Evolutionary conservation across 1,140 invertebrate species (phyloP).

Genomic region (Battus philenor): DNA sequence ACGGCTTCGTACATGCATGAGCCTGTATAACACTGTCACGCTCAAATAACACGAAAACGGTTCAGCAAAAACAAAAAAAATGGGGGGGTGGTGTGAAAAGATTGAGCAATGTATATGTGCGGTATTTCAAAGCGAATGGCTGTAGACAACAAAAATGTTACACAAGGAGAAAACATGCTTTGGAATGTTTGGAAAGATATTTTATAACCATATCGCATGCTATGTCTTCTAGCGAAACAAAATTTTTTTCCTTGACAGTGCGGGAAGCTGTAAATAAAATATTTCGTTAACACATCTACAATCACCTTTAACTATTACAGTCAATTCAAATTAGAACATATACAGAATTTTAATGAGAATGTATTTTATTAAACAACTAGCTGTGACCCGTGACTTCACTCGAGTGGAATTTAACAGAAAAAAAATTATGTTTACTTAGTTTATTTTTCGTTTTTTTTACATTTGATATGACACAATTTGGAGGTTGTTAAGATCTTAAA

Average conservation of each 20-base stretch:
- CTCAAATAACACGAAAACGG: constrained; percentile 28
- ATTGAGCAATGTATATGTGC: constrained; percentile 6
- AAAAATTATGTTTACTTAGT: too few species aligned
- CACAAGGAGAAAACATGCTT: constrained; percentile 61
- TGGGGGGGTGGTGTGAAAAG: constrained; percentile 25
- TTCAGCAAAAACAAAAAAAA: constrained; percentile 23
- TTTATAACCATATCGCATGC: constrained; percentile 29
- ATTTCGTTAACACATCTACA: constrained; percentile 24
- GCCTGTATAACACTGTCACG: constrained; percentile 33
- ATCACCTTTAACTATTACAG: too few species aligned
- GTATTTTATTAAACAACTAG: too few species aligned
- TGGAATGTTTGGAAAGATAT: constrained; percentile 26
- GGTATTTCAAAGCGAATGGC: constrained; percentile 36
- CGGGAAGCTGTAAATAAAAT: constrained; percentile 38
- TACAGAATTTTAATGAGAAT: too few species aligned
- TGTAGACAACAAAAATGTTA: constrained; percentile 34
- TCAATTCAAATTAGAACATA: too few species aligned
- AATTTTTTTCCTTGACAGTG: constrained; percentile 16
- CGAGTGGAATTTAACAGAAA: too few species aligned
- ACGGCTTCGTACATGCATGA: constrained; percentile 30
- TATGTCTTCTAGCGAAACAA: constrained; percentile 20
- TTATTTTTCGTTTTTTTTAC: too few species aligned
- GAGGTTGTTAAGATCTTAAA: too few species aligned
- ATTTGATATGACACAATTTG: too few species aligned
- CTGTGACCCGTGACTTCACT: too few species aligned